phyloP scores from a whole-genome alignment of 2,113 vertebrate genomes.

The Pachypanchax playfairii region DNA sequence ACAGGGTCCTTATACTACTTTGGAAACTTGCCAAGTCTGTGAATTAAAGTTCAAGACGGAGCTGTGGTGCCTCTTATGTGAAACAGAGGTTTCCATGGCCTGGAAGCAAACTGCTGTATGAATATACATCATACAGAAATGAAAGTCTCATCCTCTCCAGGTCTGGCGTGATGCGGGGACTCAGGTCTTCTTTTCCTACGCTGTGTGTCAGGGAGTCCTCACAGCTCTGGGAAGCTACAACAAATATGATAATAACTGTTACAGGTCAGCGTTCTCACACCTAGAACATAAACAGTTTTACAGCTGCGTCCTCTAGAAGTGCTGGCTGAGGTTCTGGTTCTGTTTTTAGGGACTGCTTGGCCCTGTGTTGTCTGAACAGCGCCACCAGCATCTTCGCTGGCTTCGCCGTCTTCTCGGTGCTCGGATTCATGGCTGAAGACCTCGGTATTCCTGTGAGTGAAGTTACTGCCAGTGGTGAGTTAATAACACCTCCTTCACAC shows the following conservation, averaged over 20 bases:
- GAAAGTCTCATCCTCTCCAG: conserved; percentile 67
- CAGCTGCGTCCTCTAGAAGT: not conserved
- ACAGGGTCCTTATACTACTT: conserved; percentile 13
- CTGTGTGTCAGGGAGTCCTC: conserved; percentile 88
- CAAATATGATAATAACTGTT: conserved; percentile 92
- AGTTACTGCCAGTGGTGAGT: conserved; percentile 77
- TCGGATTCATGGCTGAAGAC: conserved; percentile 85
- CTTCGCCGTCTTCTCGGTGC: conserved; percentile 87
- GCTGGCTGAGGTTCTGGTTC: not conserved
- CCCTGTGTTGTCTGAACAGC: conserved; percentile 87
- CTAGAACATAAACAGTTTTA: rapidly evolving
- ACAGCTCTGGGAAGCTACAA: conserved; percentile 94
- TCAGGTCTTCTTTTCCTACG: conserved; percentile 90
- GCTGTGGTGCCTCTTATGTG: conserved; percentile 27
- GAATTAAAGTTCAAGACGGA: not conserved
- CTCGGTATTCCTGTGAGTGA: conserved; percentile 70
- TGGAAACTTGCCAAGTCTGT: conserved; percentile 17
- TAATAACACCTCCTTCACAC: not conserved
- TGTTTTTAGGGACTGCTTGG: conserved; percentile 84
- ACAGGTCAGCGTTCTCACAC: conserved; percentile 78
- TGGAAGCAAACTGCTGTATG: conserved; percentile 1
- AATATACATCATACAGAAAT: conserved; percentile 4
- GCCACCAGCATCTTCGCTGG: conserved; percentile 87
- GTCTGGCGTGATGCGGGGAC: conserved; percentile 90
- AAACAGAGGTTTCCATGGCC: conserved; percentile 53